phyloP scores from a whole-genome alignment of 2,888 invertebrate genomes.

The Hipparchia sbordonii region DNA sequence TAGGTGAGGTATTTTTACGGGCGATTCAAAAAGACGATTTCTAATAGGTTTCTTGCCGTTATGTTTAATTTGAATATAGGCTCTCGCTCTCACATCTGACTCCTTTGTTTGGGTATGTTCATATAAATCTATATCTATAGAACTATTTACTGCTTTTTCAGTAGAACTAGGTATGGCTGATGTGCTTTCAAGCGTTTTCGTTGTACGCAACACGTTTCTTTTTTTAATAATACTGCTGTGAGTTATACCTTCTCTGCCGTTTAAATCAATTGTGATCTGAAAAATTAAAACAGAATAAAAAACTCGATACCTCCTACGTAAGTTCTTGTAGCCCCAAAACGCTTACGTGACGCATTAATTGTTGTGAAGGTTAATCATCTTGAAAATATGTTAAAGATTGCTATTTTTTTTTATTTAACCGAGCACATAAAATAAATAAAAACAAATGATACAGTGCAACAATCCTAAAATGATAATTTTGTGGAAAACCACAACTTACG shows the following conservation, averaged over 20 bases:
- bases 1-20: conserved; percentile 5
- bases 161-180: not conserved
- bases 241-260: not conserved
- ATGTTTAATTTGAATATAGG: conserved; percentile 63
- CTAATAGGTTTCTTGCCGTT: conserved; percentile 47
- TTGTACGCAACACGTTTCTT: not conserved
- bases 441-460: too few species aligned
- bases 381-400: too few species aligned
- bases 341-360: too few species aligned
- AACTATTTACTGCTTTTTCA: not conserved
- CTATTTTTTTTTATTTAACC: too few species aligned
- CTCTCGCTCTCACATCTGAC: conserved; percentile 59
- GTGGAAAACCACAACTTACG: too few species aligned
- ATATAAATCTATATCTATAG: conserved; percentile 52
- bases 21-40: conserved; percentile 8
- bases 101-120: conserved; percentile 49
- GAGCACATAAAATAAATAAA: too few species aligned
- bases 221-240: conserved; percentile 16
- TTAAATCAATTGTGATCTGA: conserved; percentile 12
- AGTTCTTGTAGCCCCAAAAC: too few species aligned
- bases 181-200: not conserved
- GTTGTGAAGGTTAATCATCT: too few species aligned
- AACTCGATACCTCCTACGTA: too few species aligned
- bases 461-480: too few species aligned
- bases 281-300: not conserved